Base-by-base conservation (phyloP, 2,113 vertebrate genomes). In the Empidonax traillii region DNA sequence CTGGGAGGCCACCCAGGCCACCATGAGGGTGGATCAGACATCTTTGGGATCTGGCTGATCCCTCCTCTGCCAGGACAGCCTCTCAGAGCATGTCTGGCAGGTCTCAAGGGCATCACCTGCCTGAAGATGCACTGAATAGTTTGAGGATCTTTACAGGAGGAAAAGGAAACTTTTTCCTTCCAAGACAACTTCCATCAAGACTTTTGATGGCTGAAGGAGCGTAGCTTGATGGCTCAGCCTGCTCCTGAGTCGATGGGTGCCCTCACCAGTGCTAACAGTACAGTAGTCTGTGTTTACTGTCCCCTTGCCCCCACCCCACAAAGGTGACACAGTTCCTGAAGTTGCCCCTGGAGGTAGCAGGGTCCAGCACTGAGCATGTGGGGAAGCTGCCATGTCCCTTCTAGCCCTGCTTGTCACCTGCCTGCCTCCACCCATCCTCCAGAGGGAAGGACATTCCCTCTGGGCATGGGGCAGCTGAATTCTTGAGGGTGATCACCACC, bases 1-100 rank as follows among this genome's bases (percentile, higher is more conserved):
- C 53, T 2, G 3, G 15, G 8, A 84, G 28, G 68, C 49, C 51
- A 78, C 78, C 21, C 10, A 69, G 25, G 53, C 59, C 51, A 78
- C 66, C 28, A 27, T 0, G 0, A 71, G 46, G 37, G 23, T 51
- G 39, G 24, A 37, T 14, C 0, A 0, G 83, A 30, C 59, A 63
- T 52, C 73, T 66, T 30, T 11, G 10, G 44, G 35, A 6, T 18
- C 37, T 65, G 49, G 13, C 30, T 89, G 35, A 35, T 73, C 31
- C 28, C 55, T 12, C 7, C 28, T 61, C 41, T 46, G 59, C 39
- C 43, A 41, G n/a, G 35, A 31, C 25, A 80, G 53, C 24, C 17
- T 24, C 20, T 39, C 49, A 19, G 41, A 61, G 21, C 1, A 1
- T 47, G 51, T 69, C 25, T 73, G 52, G 9, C 20, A 51, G 12